phyloP scores from a whole-genome alignment of 2,888 invertebrate genomes.

The Andrena minutula region DNA sequence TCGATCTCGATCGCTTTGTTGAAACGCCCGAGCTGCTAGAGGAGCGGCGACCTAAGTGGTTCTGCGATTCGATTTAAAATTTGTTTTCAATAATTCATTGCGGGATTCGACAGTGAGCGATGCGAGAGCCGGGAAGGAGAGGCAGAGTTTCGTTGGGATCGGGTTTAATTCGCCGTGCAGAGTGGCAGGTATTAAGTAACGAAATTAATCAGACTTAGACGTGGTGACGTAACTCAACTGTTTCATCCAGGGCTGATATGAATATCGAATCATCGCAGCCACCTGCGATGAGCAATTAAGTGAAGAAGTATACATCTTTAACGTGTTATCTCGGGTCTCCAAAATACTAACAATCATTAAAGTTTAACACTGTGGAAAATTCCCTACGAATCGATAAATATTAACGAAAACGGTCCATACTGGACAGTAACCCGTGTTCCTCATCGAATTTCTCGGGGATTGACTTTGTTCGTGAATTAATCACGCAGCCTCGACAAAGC shows the following conservation, averaged over 20 bases:
- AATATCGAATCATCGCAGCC: constrained; percentile 39
- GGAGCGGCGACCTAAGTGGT: neutral
- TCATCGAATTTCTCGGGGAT: neutral
- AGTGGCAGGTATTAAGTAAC: constrained; percentile 56
- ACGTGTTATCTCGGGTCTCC: neutral
- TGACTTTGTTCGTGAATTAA: constrained; percentile 10
- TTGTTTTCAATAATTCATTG: constrained; percentile 36
- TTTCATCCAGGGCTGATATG: constrained; percentile 24
- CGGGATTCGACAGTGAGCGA: constrained; percentile 12
- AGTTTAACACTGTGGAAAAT: too few relatives aligned
- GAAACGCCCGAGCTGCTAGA: neutral
- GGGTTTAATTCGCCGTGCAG: constrained; percentile 45
- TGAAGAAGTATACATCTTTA: constrained; percentile 11
- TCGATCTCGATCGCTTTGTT: constrained; percentile 23
- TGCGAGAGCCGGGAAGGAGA: constrained; percentile 4
- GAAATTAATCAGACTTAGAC: constrained; percentile 58
- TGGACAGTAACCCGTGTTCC: neutral
- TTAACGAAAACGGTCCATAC: neutral
- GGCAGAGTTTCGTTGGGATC: constrained; percentile 36
- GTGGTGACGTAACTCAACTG: constrained; percentile 39
- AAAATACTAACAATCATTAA: neutral
- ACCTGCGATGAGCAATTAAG: constrained; percentile 25
- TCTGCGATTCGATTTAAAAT: constrained; percentile 20
- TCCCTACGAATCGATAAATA: too few relatives aligned
- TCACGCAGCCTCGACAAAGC: constrained; percentile 20